A percentile compares a stretch with the other conserved stretches of the same genome.
phyloP scores from a whole-genome alignment of 2,797 vertebrate genomes.

The Fringilla coelebs region DNA sequence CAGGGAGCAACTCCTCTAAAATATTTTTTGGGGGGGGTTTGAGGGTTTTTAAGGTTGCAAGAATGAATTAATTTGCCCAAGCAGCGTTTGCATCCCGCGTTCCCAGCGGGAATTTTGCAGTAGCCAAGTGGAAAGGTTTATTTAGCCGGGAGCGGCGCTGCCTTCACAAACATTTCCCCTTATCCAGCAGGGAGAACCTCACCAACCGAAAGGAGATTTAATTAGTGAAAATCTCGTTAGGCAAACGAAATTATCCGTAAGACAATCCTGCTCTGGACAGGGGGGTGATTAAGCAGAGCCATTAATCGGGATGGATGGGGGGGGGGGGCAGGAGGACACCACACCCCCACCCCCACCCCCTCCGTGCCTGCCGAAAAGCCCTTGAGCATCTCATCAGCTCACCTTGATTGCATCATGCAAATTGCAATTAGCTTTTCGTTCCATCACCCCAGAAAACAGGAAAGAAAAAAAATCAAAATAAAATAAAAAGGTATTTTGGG shows the following conservation, averaged over 20 bases:
- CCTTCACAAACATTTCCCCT: constrained; percentile 81
- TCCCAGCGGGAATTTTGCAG: background rate
- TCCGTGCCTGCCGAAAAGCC: background rate
- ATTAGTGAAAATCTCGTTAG: constrained; percentile 99
- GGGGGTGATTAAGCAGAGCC: constrained; percentile 85
- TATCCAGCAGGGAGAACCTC: constrained; percentile 82
- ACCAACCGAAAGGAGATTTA: constrained; percentile 94
- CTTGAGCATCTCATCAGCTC: constrained; percentile 69
- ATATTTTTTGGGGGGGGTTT: background rate
- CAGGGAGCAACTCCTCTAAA: background rate
- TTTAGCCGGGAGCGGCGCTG: constrained; percentile 75
- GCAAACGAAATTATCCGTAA: constrained; percentile 98
- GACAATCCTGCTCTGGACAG: constrained; percentile 94
- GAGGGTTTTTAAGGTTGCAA: background rate
- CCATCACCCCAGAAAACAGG: background rate
- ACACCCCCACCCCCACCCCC: background rate
- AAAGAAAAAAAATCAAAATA: background rate
- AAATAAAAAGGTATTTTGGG: background rate
- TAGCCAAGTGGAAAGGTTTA: constrained; percentile 82
- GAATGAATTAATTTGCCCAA: constrained; percentile 56
- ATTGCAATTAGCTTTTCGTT: constrained; percentile 69
- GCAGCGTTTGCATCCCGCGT: background rate
- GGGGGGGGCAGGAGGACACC: background rate
- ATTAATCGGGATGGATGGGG: constrained; percentile 64
- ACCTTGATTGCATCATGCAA: constrained; percentile 78